A percentile compares a stretch with the other conserved stretches of the same genome.
Evolutionary conservation across 2,888 invertebrate genomes (phyloP).

Genomic region (Zonitis immaculata): DNA sequence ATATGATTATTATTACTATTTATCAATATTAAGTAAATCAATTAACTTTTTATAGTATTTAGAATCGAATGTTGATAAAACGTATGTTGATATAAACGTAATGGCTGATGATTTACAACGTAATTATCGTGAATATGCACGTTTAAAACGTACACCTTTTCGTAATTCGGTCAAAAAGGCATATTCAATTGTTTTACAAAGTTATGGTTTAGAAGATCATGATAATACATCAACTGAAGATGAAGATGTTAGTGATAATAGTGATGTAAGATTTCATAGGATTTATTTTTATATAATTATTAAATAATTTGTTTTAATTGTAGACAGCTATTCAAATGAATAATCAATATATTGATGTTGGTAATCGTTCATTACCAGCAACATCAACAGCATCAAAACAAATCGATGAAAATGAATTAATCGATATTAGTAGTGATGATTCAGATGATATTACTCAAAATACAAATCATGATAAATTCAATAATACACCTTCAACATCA

Average conservation of each 20-base stretch:
- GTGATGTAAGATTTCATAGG: conserved; percentile 16
- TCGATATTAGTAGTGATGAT: conserved; percentile 77
- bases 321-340: conserved; percentile 34
- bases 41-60: conserved; percentile 71
- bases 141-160: conserved; percentile 76
- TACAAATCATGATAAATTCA: conserved; percentile 41
- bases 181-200: conserved; percentile 67
- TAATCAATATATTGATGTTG: conserved; percentile 51
- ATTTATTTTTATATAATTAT: conserved; percentile 14
- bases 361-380: conserved; percentile 38
- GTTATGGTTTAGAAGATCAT: conserved; percentile 59
- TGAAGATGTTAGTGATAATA: conserved; percentile 49
- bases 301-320: conserved; percentile 8
- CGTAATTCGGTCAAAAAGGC: conserved; percentile 72
- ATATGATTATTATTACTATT: too few species aligned
- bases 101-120: conserved; percentile 78
- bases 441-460: conserved; percentile 53
- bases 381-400: conserved; percentile 30
- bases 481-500: too few species aligned
- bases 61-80: conserved; percentile 73
- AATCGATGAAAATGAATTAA: conserved; percentile 63
- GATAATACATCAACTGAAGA: conserved; percentile 54
- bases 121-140: conserved; percentile 71
- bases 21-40: too few species aligned
- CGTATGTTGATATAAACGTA: conserved; percentile 74